phyloP scores from a whole-genome alignment of 2,888 invertebrate species.

The Drosophila greeni region DNA sequence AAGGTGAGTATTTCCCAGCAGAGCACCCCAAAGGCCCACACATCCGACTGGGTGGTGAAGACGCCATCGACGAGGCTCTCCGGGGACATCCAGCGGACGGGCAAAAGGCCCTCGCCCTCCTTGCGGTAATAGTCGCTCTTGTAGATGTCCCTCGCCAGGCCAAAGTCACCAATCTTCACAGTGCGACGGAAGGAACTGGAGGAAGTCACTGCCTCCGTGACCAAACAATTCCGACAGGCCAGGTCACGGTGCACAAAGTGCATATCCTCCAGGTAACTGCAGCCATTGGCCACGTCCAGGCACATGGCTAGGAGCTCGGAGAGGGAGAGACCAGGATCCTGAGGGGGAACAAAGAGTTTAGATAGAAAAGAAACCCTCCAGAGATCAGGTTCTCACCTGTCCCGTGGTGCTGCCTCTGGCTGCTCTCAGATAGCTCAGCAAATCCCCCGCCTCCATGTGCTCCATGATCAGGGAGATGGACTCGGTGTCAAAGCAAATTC shows the following conservation, averaged over 20 bases:
- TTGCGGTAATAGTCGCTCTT: constrained; percentile 98
- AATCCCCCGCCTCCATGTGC: constrained; percentile 97
- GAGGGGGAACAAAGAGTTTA: too few relatives aligned
- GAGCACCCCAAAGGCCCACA: constrained; percentile 96
- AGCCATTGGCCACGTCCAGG: constrained; percentile 96
- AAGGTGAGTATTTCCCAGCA: constrained; percentile 98
- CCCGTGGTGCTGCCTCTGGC: constrained; percentile 84
- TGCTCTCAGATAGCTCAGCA: constrained; percentile 92
- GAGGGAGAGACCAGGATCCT: constrained; percentile 82
- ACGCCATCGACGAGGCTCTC: constrained; percentile 97
- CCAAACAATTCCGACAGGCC: constrained; percentile 96
- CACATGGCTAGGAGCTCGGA: constrained; percentile 94
- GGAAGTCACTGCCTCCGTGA: constrained; percentile 81
- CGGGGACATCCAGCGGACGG: constrained; percentile 99
- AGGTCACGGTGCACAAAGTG: constrained; percentile 98
- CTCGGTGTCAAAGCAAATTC: constrained; percentile 96
- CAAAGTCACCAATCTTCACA: constrained; percentile 95
- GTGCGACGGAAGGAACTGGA: constrained; percentile 77
- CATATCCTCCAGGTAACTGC: constrained; percentile 96
- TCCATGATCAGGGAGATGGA: constrained; percentile 97
- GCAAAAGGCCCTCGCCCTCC: constrained; percentile 92
- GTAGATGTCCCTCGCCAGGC: constrained; percentile 96
- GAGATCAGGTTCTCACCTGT: constrained; percentile 79
- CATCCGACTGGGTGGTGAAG: constrained; percentile 97
- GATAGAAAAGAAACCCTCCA: too few relatives aligned